phyloP scores from a whole-genome alignment of 2,888 invertebrate genomes.

The Aproaerema taeniolella region DNA sequence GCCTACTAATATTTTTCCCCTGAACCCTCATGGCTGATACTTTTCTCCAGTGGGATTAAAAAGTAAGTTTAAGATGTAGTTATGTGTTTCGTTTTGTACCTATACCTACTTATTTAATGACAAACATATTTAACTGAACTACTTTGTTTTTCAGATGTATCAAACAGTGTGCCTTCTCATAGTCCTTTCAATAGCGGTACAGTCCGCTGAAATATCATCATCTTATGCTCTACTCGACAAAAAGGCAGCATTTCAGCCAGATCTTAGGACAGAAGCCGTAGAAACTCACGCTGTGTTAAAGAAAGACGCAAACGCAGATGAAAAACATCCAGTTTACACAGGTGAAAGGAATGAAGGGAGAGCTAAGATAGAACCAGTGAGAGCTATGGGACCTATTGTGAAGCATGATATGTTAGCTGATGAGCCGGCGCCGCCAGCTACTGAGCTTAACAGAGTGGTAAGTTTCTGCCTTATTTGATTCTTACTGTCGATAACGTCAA shows the following conservation, averaged over 20 bases:
- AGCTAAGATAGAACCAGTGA: constrained; percentile 50
- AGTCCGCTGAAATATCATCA: constrained; percentile 47
- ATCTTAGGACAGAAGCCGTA: constrained; percentile 33
- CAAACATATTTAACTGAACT: no score
- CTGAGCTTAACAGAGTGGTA: constrained; percentile 56
- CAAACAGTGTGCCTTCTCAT: constrained; percentile 30
- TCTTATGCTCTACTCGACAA: constrained; percentile 41
- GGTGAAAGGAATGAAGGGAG: constrained; percentile 43
- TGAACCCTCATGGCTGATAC: no score
- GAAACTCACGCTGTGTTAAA: constrained; percentile 36
- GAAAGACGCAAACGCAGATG: constrained; percentile 33
- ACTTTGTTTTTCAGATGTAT: constrained; percentile 51
- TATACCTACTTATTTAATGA: no score
- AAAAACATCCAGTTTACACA: constrained; percentile 51
- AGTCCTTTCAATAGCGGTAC: constrained; percentile 30
- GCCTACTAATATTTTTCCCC: no score
- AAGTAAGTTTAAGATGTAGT: no score
- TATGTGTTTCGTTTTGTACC: no score
- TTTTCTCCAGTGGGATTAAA: no score
- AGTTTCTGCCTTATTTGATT: constrained; percentile 27
- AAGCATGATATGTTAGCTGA: constrained; percentile 64
- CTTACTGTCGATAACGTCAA: neutral
- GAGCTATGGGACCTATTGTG: constrained; percentile 40
- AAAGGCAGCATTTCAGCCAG: constrained; percentile 38
- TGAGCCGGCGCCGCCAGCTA: constrained; percentile 28